Evolutionary conservation across 2,797 vertebrate species (phyloP).

Genomic region (Tapera naevia): DNA sequence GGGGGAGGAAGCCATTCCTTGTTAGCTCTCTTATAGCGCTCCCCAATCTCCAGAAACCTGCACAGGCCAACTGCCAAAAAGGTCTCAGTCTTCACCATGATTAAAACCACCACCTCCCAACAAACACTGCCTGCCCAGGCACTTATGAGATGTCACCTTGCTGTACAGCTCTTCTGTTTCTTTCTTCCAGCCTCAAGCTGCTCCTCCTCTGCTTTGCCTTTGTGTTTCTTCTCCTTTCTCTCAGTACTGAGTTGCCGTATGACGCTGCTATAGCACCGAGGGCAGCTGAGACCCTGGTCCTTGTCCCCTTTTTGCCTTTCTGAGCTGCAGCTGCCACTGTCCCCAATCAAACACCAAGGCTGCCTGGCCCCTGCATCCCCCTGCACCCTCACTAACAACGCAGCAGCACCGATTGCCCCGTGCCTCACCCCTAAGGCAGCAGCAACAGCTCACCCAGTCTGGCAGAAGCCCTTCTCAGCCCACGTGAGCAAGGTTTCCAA

Average conservation of each 20-base stretch:
- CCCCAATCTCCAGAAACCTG: background rate
- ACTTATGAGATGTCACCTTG: background rate
- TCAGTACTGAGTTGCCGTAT: background rate
- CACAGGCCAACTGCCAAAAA: background rate
- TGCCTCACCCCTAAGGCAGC: background rate
- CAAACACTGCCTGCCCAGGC: background rate
- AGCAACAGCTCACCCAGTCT: background rate
- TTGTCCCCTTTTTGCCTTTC: background rate
- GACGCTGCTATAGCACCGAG: rapidly evolving
- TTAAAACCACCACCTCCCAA: background rate
- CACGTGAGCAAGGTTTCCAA: background rate
- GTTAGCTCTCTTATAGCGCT: rapidly evolving
- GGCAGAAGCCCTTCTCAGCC: background rate
- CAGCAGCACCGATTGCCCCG: background rate
- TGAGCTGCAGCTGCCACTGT: background rate
- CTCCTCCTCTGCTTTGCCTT: background rate
- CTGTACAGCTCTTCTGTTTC: background rate
- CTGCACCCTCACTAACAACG: background rate
- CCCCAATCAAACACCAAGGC: background rate
- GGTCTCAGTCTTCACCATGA: background rate
- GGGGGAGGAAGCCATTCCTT: background rate
- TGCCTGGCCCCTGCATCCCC: background rate
- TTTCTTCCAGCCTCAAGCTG: background rate
- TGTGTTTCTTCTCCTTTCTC: background rate
- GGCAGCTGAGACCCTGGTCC: background rate